These are phyloP conservation scores for Rhabdornis inornatus DNA, from an alignment of 2,113 vertebrate species.

Conservation along the genomic window DNA sequence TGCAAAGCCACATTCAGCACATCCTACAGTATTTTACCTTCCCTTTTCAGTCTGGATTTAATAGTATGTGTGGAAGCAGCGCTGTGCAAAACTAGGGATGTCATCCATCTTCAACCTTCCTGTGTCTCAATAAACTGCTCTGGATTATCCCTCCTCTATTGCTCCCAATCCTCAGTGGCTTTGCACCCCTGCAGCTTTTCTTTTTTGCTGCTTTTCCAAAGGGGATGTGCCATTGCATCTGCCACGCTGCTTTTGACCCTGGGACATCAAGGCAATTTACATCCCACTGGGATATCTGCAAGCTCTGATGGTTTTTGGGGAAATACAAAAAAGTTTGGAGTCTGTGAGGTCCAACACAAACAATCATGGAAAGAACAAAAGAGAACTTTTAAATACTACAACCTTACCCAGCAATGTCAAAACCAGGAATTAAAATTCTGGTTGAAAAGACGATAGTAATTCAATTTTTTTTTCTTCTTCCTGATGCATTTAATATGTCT, in stretches of 20 bases:
- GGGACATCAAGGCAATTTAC: neutral
- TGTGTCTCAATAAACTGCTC: neutral
- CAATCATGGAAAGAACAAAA: neutral
- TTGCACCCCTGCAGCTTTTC: neutral
- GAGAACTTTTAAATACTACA: neutral
- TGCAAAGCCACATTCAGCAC: neutral
- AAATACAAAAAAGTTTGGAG: neutral
- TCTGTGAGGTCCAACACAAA: neutral
- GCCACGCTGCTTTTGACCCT: neutral
- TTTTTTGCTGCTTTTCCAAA: neutral
- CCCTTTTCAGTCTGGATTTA: neutral
- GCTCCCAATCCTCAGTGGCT: neutral
- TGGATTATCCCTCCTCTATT: neutral
- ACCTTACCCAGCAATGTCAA: neutral
- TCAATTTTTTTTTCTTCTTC: neutral
- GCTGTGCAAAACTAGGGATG: neutral
- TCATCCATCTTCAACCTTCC: neutral
- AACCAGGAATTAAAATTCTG: neutral
- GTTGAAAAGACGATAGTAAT: neutral
- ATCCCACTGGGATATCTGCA: neutral
- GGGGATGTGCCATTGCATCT: neutral
- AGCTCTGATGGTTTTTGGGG: neutral
- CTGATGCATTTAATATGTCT: neutral
- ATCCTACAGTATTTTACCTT: neutral
- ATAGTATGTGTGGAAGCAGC: neutral